A percentile compares a stretch with the other conserved stretches of the same genome.
Evolutionary conservation across 2,113 vertebrate genomes (phyloP).

Genomic region (Apodemus speciosus): DNA sequence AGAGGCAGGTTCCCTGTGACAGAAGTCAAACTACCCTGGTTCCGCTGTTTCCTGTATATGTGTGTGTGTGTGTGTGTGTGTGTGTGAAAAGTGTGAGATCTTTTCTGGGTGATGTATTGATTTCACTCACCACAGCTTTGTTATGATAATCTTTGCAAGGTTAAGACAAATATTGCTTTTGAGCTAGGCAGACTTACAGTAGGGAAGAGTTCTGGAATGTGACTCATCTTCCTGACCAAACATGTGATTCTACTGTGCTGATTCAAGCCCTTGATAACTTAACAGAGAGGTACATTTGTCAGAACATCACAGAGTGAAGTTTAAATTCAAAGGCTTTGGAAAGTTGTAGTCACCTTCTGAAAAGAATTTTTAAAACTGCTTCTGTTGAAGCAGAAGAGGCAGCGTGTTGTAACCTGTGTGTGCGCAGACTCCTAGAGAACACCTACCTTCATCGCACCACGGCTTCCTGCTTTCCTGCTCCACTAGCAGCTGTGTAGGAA

Average conservation of each 20-base stretch:
- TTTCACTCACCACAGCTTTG: not conserved
- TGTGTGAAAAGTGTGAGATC: not conserved
- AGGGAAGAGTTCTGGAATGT: constrained; percentile 19
- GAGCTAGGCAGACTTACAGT: not conserved
- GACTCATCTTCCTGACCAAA: constrained; percentile 33
- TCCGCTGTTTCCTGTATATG: not conserved
- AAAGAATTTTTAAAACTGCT: not conserved
- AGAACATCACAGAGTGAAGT: constrained; percentile 15
- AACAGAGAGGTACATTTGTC: constrained; percentile 24
- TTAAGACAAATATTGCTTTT: not conserved
- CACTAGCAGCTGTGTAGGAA: not conserved
- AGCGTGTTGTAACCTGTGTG: not conserved
- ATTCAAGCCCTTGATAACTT: constrained; percentile 61
- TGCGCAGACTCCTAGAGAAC: not conserved
- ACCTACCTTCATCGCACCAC: not conserved
- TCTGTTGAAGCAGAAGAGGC: constrained; percentile 4
- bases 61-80: not conserved
- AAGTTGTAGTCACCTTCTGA: constrained; percentile 58
- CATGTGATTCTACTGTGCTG: constrained; percentile 16
- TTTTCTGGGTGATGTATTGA: not conserved
- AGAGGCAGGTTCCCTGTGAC: not conserved
- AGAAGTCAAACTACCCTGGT: not conserved
- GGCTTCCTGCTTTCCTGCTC: not conserved
- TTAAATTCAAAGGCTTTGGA: constrained; percentile 43
- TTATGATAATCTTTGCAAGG: constrained; percentile 26